Evolutionary conservation across 2,888 invertebrate genomes (phyloP), one percentile per base, ranked within the genome.

Genomic region (Eupithecia insigniata): DNA sequence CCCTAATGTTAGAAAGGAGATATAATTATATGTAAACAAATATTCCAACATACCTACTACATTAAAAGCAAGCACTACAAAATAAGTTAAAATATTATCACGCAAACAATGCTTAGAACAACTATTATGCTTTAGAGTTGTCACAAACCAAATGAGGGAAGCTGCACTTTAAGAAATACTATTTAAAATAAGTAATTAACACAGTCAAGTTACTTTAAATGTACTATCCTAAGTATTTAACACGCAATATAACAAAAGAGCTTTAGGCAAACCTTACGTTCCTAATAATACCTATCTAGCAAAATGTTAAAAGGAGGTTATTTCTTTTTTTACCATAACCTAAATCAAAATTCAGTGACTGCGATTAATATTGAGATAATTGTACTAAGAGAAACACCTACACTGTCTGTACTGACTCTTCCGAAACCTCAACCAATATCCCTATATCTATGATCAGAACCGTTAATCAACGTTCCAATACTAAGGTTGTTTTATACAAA

Each of bases 71-170:
- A 55, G 26, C 26, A 55, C 26, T 55, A 55, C 10, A 51, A 55
- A 55, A 26, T 55, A 55, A 55, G 12, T 55, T 55, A 55, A 22
- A 55, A 14, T 55, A 55, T 55, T 55, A 55, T 55, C 55, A 55
- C 55, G 55, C 55, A 55, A 55, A 55, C 55, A 26, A 51, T 51
- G 51, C 51, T 55, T 55, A 55, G 55, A 55, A 55, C 51, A 55
- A 55, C 26, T 55, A 55, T 55, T 55, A 55, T 55, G 55, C 55
- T 55, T 22, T 55, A 22, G n/a, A 46, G 22, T 22, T 51, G 51
- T 22, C 51, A 26, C 22, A 22, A 51, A 51, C 51, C 3, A 55
- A 55, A 55, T 26, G 12, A 55, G 55, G 26, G 5, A 55, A 55
- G 55, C 55, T 55, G 55, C 55, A 55, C 26, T 55, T 55, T 55